A percentile compares a stretch with the other conserved stretches of the same genome.
Evolutionary conservation across 2,888 invertebrate genomes (phyloP).

Genomic region (Rhagonycha fulva): DNA sequence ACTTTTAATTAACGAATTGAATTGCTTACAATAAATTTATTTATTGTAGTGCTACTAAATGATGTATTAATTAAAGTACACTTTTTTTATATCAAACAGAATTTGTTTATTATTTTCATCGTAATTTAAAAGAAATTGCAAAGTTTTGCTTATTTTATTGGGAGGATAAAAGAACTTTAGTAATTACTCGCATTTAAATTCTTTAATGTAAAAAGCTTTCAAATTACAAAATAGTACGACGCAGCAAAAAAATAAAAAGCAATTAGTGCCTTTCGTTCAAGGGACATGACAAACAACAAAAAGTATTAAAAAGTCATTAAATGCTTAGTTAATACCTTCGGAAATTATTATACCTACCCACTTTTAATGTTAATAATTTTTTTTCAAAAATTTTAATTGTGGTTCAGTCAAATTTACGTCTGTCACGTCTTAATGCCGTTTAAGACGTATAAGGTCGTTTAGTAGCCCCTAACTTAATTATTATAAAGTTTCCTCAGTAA

Average conservation of each 20-base stretch:
- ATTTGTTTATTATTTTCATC: conserved; percentile 7
- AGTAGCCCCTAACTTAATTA: conserved; percentile 40
- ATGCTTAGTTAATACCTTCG: background rate
- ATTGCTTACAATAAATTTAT: background rate
- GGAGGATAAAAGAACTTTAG: conserved; percentile 18
- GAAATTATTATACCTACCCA: background rate
- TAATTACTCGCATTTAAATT: conserved; percentile 28
- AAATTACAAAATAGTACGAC: conserved; percentile 21
- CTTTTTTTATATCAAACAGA: conserved; percentile 22
- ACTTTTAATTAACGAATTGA: conserved; percentile 26
- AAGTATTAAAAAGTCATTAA: conserved; percentile 27
- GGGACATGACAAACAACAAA: conserved; percentile 15
- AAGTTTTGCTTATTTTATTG: conserved; percentile 27
- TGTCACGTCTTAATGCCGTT: conserved; percentile 37
- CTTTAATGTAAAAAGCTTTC: conserved; percentile 26
- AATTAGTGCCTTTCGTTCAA: conserved; percentile 23
- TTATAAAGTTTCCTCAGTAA: conserved; percentile 40
- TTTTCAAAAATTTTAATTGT: background rate
- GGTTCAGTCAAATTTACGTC: conserved; percentile 37
- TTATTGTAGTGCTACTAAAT: background rate
- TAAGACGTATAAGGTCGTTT: conserved; percentile 38
- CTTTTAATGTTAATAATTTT: background rate
- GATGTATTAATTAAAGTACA: background rate
- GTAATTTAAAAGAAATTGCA: background rate
- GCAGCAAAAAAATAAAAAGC: conserved; percentile 22